Percentiles rank a stretch among this genome's conserved stretches.
Conservation (phyloP, 2,888 invertebrate genomes). For the Seira ritae region DNA sequence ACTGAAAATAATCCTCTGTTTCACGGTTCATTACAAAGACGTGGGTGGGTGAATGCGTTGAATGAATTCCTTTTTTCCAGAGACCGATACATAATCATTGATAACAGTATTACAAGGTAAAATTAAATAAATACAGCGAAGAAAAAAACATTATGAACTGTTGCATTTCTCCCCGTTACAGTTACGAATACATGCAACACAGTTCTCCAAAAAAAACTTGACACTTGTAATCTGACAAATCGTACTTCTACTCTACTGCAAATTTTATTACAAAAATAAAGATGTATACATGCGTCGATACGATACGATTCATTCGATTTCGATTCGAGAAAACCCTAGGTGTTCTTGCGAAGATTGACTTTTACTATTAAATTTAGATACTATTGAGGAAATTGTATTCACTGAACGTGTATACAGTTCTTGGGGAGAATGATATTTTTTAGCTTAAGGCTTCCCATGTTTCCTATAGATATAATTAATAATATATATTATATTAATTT, state of each 20-base stretch:
- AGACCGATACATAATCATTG: slow-evolving; percentile 58
- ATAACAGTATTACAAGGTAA: slow-evolving; percentile 58
- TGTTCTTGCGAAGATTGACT: neutral
- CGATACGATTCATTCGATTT: too few relatives aligned
- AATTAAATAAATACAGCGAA: slow-evolving; percentile 33
- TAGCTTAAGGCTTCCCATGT: too few relatives aligned
- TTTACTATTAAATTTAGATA: too few relatives aligned
- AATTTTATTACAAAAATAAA: too few relatives aligned
- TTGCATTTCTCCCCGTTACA: neutral
- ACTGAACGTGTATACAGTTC: too few relatives aligned
- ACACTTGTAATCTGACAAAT: neutral
- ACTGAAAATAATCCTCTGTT: too few relatives aligned
- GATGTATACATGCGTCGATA: neutral
- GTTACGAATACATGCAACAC: too few relatives aligned
- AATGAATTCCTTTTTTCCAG: slow-evolving; percentile 1
- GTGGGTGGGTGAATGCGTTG: neutral
- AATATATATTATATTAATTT: too few relatives aligned
- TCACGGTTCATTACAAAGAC: too few relatives aligned
- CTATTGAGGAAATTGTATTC: too few relatives aligned
- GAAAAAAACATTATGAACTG: slow-evolving; percentile 15
- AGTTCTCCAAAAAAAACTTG: neutral
- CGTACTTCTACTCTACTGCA: neutral
- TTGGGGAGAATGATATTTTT: too few relatives aligned
- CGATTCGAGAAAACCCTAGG: neutral
- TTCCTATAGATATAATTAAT: too few relatives aligned